Percentiles rank a stretch among this genome's conserved stretches.
phyloP scores from a whole-genome alignment of 1,140 invertebrate genomes.

The Drosophila equinoxialis region DNA sequence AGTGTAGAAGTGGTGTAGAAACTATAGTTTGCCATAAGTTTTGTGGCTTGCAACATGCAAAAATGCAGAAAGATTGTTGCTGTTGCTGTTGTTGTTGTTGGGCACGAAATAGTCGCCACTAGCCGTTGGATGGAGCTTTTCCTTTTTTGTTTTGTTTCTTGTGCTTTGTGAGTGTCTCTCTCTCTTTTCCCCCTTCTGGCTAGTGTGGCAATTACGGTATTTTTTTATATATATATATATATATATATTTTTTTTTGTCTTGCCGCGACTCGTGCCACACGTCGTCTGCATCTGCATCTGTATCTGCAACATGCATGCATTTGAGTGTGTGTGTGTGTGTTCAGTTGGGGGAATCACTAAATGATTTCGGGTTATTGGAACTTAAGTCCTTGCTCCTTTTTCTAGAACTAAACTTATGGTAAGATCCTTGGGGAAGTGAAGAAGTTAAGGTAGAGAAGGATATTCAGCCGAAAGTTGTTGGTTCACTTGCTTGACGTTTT shows the following conservation, averaged over 20 bases:
- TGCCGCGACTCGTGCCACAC: constrained; percentile 66
- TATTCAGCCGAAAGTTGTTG: too few relatives aligned
- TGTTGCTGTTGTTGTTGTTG: constrained; percentile 23
- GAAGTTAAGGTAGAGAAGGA: too few relatives aligned
- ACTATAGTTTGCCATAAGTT: constrained; percentile 53
- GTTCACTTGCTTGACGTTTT: too few relatives aligned
- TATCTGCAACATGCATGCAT: background rate
- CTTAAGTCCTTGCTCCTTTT: too few relatives aligned
- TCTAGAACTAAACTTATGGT: too few relatives aligned
- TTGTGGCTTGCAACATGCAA: constrained; percentile 70
- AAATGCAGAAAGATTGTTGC: constrained; percentile 65
- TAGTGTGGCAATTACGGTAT: constrained; percentile 58
- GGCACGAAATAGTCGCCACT: constrained; percentile 55
- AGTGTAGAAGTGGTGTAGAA: constrained; percentile 11
- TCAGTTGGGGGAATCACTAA: too few relatives aligned
- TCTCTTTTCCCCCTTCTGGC: constrained; percentile 15
- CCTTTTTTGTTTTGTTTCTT: constrained; percentile 1
- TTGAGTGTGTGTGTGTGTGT: background rate
- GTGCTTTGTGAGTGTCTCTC: constrained; percentile 4
- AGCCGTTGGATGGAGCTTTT: constrained; percentile 5
- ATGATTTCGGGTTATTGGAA: background rate
- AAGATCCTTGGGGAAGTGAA: too few relatives aligned
- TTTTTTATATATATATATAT: background rate
- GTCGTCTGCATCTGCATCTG: constrained; percentile 53
- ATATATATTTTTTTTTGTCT: background rate